phyloP scores from a whole-genome alignment of 2,888 invertebrate genomes.

The Athalia cordata region DNA sequence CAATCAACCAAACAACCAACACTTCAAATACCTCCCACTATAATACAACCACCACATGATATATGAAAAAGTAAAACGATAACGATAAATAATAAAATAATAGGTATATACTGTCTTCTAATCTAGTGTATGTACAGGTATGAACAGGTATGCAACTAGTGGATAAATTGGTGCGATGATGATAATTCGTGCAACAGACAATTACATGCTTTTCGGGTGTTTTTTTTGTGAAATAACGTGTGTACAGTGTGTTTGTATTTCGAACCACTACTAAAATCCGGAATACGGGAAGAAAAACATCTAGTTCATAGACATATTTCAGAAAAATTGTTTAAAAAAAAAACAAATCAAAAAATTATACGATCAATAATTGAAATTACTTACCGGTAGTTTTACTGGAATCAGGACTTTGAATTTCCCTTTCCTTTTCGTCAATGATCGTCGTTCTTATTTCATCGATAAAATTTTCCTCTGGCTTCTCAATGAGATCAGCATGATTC shows the following conservation, averaged over 20 bases:
- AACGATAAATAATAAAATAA: neutral
- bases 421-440: conserved; percentile 61
- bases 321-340: conserved; percentile 48
- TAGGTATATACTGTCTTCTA: conserved; percentile 22
- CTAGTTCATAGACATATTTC: neutral
- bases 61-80: conserved; percentile 46
- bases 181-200: conserved; percentile 32
- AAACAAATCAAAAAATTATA: conserved; percentile 46
- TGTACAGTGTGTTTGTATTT: neutral
- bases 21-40: conserved; percentile 73
- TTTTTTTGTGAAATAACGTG: neutral
- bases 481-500: conserved; percentile 70
- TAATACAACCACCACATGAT: conserved; percentile 60
- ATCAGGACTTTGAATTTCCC: conserved; percentile 65
- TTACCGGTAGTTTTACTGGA: conserved; percentile 70
- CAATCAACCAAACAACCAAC: conserved; percentile 74
- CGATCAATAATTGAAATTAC: neutral
- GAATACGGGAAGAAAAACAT: neutral
- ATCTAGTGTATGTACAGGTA: neutral
- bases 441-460: conserved; percentile 6
- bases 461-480: conserved; percentile 62
- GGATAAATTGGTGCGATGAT: conserved; percentile 23
- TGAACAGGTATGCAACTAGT: conserved; percentile 34
- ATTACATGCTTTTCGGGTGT: conserved; percentile 1
- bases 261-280: conserved; percentile 13